Evolutionary conservation across 2,113 vertebrate species (phyloP), one percentile per base, ranked within the genome.

Genomic region (Nannobrachium achirus): DNA sequence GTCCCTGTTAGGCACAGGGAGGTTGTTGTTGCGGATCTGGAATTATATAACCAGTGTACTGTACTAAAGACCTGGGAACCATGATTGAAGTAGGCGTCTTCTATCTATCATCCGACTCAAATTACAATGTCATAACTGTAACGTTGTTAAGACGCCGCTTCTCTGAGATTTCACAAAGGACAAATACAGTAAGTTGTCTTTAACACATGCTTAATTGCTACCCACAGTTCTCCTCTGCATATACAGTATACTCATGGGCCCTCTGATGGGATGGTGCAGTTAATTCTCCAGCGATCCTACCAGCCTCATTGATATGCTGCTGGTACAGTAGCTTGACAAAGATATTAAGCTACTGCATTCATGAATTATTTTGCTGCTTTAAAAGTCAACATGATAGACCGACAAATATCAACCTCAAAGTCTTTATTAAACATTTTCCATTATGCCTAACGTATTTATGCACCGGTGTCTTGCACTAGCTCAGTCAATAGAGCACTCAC

Each of bases 21-120:
- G 69, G 66, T 38, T 51, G 63, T 0, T 48, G 38, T 60, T 41
- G 39, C 62, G 42, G 19, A 56, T 59, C 63, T 56, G 10, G 71
- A 73, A 13, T 75, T 81, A 69, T 81, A 69, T 63, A 78, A 58
- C n/a, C 45, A 42, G 56, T n/a, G 38, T 61, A 62, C 52, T 42
- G 0, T 50, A 66, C n/a, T 79, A 81, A 63, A 75, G 58, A 55
- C 44, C 80, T 62, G 59, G 61, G 77, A 79, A 58, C 70, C 64
- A 67, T 74, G 63, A 59, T 49, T 39, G 60, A 57, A 65, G 25
- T 33, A 33, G 25, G 25, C 25, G 25, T 33, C 25, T 33, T 33
- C 25, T 33, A 33, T 4, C 25, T 33, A 1, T 33, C 25, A 33
- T 33, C 25, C 6, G 25, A 33, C 25, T 33, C 25, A 33, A 69